Evolutionary conservation across 2,888 invertebrate species (phyloP), one percentile per base, ranked within the genome.

Genomic region (Deilephila porcellus): DNA sequence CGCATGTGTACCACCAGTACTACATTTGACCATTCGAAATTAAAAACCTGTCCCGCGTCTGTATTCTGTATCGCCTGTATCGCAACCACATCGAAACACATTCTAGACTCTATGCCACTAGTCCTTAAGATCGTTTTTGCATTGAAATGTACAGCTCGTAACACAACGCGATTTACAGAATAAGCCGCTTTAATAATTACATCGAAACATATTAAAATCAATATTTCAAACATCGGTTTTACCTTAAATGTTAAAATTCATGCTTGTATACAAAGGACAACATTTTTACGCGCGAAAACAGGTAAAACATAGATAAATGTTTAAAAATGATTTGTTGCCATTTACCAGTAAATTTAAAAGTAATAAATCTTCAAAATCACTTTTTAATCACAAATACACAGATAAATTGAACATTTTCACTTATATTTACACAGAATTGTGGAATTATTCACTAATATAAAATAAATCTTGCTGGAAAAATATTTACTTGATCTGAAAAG

Each of bases 141-240:
- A 78, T 80, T 81, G 83, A 75, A 78, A 80, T 74, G 74, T 74
- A 73, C 75, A 56, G 79, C 83, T 83, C 78, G 79, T 77, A 79
- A 81, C 76, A 75, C 82, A 83, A 89, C 81, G 79, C 85, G 79
- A 88, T 87, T 85, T 85, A 74, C 85, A 88, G 92, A 93, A 91
- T 93, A 92, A 78, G 80, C 79, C 84, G 80, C 79, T 75, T 29
- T 72, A 80, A 85, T 90, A 89, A 89, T 88, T 86, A 87, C 84
- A 85, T 81, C 81, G 77, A 75, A 79, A 79, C 74, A 74, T 79
- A 81, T 81, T 77, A 85, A 83, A 85, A 82, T 82, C 78, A 73
- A 79, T 80, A 77, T 60, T 70, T 74, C 74, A 70, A 25, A 56
- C 72, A 60, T 62, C 45, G 45, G 77, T 78, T 74, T 25, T n/a